Percentiles rank a stretch among this genome's conserved stretches.
Evolutionary conservation across 2,888 invertebrate species (phyloP).

Genomic region (Alsophila aescularia): DNA sequence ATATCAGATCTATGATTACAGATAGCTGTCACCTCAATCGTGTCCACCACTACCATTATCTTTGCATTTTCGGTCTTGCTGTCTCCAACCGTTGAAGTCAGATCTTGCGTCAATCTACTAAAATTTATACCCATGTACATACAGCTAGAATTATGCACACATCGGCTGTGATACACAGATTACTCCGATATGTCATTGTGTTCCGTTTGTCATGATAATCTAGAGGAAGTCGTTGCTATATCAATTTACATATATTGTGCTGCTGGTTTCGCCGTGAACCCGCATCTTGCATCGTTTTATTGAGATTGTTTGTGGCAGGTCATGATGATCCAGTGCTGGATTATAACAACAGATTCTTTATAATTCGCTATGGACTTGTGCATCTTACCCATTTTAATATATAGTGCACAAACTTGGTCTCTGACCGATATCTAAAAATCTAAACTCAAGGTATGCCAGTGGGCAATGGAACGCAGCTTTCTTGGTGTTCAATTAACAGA

Average conservation of each 20-base stretch:
- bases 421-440: too few relatives aligned
- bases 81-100: neutral
- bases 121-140: conserved; percentile 20
- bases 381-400: too few relatives aligned
- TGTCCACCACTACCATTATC: too few relatives aligned
- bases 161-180: conserved; percentile 22
- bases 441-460: too few relatives aligned
- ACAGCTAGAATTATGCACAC: conserved; percentile 38
- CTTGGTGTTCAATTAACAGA: too few relatives aligned
- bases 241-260: conserved; percentile 56
- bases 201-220: conserved; percentile 72
- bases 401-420: too few relatives aligned
- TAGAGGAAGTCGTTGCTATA: conserved; percentile 63
- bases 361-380: too few relatives aligned
- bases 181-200: conserved; percentile 31
- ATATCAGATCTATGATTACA: too few relatives aligned
- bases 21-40: too few relatives aligned
- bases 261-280: conserved; percentile 46
- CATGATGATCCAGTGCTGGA: neutral
- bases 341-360: too few relatives aligned
- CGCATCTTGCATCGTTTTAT: conserved; percentile 52
- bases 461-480: too few relatives aligned
- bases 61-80: neutral
- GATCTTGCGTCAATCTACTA: neutral
- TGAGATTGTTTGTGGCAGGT: conserved; percentile 23